A percentile compares a stretch with the other conserved stretches of the same genome.
Evolutionary conservation across 35 echinoderm and acorn worm species (phyloP).

Genomic region (Ophioderma brevispina): DNA sequence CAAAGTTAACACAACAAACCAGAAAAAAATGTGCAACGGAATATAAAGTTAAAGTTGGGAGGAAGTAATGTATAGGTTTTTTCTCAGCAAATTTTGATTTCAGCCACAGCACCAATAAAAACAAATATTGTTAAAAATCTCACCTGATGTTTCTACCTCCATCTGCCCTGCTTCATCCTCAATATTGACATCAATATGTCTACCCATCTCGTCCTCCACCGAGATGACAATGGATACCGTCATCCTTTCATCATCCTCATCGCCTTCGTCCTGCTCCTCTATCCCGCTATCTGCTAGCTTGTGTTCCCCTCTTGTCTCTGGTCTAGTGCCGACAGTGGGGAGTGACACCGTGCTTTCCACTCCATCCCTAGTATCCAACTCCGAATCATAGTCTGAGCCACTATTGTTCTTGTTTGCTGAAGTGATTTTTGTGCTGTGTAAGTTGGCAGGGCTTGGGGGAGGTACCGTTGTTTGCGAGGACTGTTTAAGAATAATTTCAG

Average conservation of each 20-base stretch:
- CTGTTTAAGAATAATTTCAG: not conserved
- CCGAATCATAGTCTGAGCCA: not conserved
- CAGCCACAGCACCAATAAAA: too few relatives aligned
- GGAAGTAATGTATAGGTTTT: too few relatives aligned
- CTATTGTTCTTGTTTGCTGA: conserved; percentile 9
- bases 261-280: not conserved
- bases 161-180: conserved; percentile 32
- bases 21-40: too few relatives aligned
- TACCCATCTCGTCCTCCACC: conserved; percentile 48
- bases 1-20: too few relatives aligned
- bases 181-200: conserved; percentile 38
- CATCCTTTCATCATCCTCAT: not conserved
- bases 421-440: not conserved
- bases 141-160: not conserved
- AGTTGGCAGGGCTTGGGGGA: conserved; percentile 8
- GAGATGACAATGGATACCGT: conserved; percentile 44
- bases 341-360: not conserved
- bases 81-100: too few relatives aligned
- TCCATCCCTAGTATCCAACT: not conserved
- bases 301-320: not conserved
- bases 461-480: not conserved
- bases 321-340: not conserved
- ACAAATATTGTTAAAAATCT: not conserved
- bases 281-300: conserved; percentile 6
- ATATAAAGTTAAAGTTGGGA: too few relatives aligned